Evolutionary conservation across 2,888 invertebrate genomes (phyloP).

Genomic region (Opisthograptis luteolata): DNA sequence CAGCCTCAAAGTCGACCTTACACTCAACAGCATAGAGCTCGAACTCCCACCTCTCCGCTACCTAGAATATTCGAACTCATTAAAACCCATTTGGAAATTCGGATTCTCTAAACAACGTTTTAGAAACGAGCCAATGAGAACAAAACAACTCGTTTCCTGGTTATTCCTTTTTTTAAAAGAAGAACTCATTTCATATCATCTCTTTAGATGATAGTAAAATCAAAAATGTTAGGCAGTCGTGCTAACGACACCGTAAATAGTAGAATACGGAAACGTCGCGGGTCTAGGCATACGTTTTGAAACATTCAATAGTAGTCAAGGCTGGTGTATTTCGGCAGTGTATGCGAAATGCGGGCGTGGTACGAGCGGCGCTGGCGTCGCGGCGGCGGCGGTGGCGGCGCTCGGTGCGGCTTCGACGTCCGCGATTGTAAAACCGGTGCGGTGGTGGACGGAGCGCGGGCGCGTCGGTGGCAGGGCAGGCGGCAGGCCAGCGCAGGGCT

Average conservation of each 20-base stretch:
- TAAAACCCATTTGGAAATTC: conserved; percentile 73
- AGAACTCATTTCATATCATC: conserved; percentile 9
- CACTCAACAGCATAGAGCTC: conserved; percentile 44
- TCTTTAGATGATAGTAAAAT: conserved; percentile 1
- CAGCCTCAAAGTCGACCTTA: conserved; percentile 60
- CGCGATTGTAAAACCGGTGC: conserved; percentile 30
- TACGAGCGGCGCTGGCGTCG: conserved; percentile 24
- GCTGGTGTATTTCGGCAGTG: conserved; percentile 68
- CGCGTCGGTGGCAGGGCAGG: conserved; percentile 42
- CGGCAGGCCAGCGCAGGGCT: conserved; percentile 52
- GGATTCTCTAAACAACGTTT: conserved; percentile 70
- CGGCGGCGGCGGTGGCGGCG: conserved; percentile 16
- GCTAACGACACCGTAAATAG: conserved; percentile 39
- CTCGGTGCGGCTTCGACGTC: conserved; percentile 32
- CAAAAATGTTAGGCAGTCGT: conserved; percentile 14
- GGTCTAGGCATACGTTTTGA: conserved; percentile 43
- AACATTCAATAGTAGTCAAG: conserved; percentile 69
- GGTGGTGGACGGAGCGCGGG: conserved; percentile 29
- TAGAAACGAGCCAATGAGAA: conserved; percentile 57
- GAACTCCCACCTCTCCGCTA: conserved; percentile 43
- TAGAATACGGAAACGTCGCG: conserved; percentile 56
- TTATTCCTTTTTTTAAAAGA: conserved; percentile 24
- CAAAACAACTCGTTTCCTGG: conserved; percentile 43
- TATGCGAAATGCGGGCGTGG: conserved; percentile 61
- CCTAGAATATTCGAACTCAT: conserved; percentile 70